Evolutionary conservation across 2,797 vertebrate species (phyloP).

Genomic region (Alfaro cultratus): DNA sequence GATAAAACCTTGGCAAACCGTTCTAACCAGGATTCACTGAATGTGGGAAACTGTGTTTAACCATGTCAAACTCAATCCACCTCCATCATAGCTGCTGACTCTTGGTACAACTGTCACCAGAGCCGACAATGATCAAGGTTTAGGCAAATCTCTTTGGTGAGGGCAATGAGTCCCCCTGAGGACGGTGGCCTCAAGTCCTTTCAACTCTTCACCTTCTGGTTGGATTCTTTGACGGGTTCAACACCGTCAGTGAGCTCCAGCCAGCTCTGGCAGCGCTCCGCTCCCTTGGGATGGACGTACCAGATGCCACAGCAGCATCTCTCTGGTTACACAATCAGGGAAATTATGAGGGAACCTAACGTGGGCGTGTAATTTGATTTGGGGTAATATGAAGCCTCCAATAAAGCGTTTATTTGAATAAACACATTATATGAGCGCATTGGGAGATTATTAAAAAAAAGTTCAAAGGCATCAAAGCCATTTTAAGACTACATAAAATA

Average conservation of each 20-base stretch:
- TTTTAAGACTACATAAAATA: background rate
- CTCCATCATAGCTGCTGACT: constrained; percentile 33
- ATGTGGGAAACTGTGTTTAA: background rate
- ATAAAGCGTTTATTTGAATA: constrained; percentile 35
- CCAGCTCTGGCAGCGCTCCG: constrained; percentile 31
- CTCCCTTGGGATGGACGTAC: constrained; percentile 15
- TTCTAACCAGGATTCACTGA: background rate
- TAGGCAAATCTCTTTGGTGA: constrained; percentile 34
- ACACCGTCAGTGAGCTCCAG: constrained; percentile 41
- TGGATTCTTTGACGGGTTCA: constrained; percentile 50
- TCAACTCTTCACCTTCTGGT: constrained; percentile 23
- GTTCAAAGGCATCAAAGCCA: background rate
- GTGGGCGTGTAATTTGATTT: constrained; percentile 67
- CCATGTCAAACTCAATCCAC: constrained; percentile 5
- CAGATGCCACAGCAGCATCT: constrained; percentile 36
- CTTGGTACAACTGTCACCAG: constrained; percentile 40
- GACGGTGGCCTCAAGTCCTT: constrained; percentile 42
- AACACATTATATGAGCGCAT: constrained; percentile 13
- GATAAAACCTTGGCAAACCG: background rate
- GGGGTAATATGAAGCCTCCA: constrained; percentile 26
- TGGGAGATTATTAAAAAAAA: constrained; percentile 17
- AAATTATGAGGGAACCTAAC: constrained; percentile 22
- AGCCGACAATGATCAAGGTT: constrained; percentile 19
- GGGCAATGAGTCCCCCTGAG: constrained; percentile 48
- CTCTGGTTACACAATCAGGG: constrained; percentile 66